A percentile compares a stretch with the other conserved stretches of the same genome.
Evolutionary conservation across 2,888 invertebrate genomes (phyloP).

Genomic region (Lasioglossum lativentre): DNA sequence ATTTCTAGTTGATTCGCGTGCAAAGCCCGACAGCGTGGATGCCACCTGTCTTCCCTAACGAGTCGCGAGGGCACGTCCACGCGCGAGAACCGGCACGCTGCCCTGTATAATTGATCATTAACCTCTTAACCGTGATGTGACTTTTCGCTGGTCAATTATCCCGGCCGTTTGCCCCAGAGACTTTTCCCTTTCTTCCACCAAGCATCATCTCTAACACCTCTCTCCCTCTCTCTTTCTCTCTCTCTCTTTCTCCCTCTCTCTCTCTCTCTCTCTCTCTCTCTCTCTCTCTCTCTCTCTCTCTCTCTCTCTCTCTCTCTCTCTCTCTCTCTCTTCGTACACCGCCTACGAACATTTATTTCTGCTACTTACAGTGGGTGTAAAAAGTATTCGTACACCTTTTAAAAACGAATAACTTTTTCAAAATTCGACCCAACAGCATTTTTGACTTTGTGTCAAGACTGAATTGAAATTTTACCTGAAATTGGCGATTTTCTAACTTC

Average conservation of each 20-base stretch:
- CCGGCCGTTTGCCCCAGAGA: not conserved
- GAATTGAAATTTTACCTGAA: no score
- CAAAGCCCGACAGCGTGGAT: constrained; percentile 63
- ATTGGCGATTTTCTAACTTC: no score
- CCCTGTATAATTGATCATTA: constrained; percentile 49
- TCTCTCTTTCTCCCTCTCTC: no score
- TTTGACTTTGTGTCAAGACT: no score
- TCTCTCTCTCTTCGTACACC: no score
- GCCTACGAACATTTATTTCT: not conserved
- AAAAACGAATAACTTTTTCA: no score
- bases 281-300: no score
- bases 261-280: no score
- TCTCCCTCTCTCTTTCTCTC: not conserved
- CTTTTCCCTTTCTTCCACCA: not conserved
- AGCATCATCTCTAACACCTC: not conserved
- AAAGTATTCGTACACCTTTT: no score
- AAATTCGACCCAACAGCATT: no score
- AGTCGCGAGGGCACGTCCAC: constrained; percentile 40
- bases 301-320: no score
- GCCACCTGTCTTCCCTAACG: constrained; percentile 69
- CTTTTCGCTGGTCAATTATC: constrained; percentile 39
- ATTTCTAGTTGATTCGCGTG: constrained; percentile 65
- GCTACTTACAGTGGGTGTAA: no score
- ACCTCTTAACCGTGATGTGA: constrained; percentile 27
- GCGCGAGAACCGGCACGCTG: constrained; percentile 18